Evolutionary conservation across 2,113 vertebrate genomes (phyloP), one percentile per base, ranked within the genome.

Genomic region (Isichthys henryi): DNA sequence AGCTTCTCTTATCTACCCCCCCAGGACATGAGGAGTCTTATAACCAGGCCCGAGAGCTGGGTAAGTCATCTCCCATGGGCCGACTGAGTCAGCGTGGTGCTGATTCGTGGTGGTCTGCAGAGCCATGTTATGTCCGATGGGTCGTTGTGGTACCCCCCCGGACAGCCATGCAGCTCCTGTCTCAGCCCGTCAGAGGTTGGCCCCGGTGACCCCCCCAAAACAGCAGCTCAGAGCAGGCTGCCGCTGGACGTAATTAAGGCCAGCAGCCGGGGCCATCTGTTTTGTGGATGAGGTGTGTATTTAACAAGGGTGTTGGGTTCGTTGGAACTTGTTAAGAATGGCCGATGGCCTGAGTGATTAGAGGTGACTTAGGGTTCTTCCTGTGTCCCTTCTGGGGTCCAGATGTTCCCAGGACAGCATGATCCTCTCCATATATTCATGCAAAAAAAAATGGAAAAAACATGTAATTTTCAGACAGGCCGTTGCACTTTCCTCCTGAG

Each of bases 321-420:
- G 92, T 93, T 93, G 90, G 90, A 92, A 93, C 92, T 92, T 88
- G 92, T 94, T 93, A 93, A 87, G 87, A 90, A 90, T 92, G 94
- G 93, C 90, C 91, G 92, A 93, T 93, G 92, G 84, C 88, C 89
- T 89, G 3, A 89, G 85, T 93, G 90, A 90, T 94, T 94, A 94
- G 91, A 89, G 90, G 90, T 91, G 87, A 91, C 91, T 91, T 91
- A 91, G 86, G 90, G 92, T 92, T 92, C 88, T 62, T 92, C 93
- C 94, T 92, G 92, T 86, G 52, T 53, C 91, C 43, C 83, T 89
- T 89, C 88, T 66, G 89, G 90, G 90, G 90, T 90, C 92, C 90
- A 87, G 92, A 90, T 88, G 88, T 92, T 88, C 91, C 84, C 87
- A 66, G 17, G 91, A 88, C 92, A 89, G 87, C 83, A 82, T 45